Conservation (phyloP, 2,113 vertebrate genomes). For the Chrysemys picta region DNA sequence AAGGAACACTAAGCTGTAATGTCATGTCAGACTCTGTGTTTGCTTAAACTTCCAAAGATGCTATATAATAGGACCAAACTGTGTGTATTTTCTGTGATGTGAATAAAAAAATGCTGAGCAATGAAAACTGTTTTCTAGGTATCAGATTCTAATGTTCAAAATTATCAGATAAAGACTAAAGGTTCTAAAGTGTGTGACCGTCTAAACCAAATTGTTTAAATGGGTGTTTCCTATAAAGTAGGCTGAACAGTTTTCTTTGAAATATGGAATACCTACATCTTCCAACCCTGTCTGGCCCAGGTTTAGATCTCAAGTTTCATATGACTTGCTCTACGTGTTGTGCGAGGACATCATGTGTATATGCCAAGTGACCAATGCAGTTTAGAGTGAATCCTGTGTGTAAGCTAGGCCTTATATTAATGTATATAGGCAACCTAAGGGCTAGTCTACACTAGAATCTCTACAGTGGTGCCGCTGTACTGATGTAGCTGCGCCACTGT, state of each 20-base stretch:
- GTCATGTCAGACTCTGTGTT: not conserved
- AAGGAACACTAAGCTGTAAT: not conserved
- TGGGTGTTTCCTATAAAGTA: not conserved
- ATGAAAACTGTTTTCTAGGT: not conserved
- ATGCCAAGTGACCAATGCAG: not conserved
- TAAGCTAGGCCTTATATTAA: not conserved
- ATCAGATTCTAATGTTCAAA: not conserved
- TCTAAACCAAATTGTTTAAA: not conserved
- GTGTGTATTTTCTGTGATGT: not conserved
- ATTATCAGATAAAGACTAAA: not conserved
- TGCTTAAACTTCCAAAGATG: slow-evolving; percentile 9
- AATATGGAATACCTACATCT: not conserved
- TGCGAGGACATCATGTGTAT: not conserved
- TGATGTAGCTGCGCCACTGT: too few relatives aligned
- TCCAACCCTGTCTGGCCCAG: not conserved
- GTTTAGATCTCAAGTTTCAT: not conserved
- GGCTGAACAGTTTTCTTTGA: not conserved
- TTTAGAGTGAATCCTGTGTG: not conserved
- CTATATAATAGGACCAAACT: not conserved
- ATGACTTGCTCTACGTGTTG: not conserved
- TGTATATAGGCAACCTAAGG: not conserved
- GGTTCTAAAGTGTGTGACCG: not conserved
- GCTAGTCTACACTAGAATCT: too few relatives aligned
- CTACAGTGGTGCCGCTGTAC: too few relatives aligned
- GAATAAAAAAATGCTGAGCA: slow-evolving; percentile 21